Base-by-base conservation (phyloP, 2,888 invertebrate species). In the Drosophila paramelanica region DNA sequence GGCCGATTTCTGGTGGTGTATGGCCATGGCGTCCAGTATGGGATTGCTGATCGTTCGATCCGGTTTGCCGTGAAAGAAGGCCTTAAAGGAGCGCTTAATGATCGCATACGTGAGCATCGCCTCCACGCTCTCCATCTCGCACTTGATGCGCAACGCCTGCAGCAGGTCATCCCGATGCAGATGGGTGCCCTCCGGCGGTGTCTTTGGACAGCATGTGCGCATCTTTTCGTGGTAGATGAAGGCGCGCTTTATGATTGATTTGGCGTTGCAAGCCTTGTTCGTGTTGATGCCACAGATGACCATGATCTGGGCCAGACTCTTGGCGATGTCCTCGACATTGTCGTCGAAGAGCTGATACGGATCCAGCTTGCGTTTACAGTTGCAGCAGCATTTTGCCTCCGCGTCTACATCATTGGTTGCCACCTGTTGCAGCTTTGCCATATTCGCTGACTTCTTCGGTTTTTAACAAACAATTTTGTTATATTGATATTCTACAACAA, bases 21-120 rank as follows among this genome's bases (percentile, higher is more conserved):
- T 50, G 0, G 75, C 43, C 69, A 89, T 77, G 3, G 85, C 87
- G 20, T 91, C 90, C 46, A 81, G 39, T 23, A 87, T 70, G 3
- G 90, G 89, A 71, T 84, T 91, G 4, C 87, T 82, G 14, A 89
- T 77, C 10, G 83, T 67, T 2, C 65, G 69, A 11, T 80, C 67
- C 0, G 80, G 75, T 39, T 88, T 90, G 33, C 84, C 88, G 23
- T 89, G 90, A 17, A 89, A 92, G 67, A 90, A 91, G 0, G 92
- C 92, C 72, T 92, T 91, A 45, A 91, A 88, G 7, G 92, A 90
- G 1, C 89, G 79, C 66, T 91, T 91, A 1, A 91, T 85, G 8
- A 91, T 89, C 13, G 82, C 64, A 53, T 92, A 91, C 0, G 90
- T 76, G 8, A 92, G 64, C 62, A 89, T 80, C 5, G 92, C 90